These are phyloP conservation scores for Mixornis gularis DNA, from an alignment of 2,113 vertebrate species.

Conservation along the genomic window DNA sequence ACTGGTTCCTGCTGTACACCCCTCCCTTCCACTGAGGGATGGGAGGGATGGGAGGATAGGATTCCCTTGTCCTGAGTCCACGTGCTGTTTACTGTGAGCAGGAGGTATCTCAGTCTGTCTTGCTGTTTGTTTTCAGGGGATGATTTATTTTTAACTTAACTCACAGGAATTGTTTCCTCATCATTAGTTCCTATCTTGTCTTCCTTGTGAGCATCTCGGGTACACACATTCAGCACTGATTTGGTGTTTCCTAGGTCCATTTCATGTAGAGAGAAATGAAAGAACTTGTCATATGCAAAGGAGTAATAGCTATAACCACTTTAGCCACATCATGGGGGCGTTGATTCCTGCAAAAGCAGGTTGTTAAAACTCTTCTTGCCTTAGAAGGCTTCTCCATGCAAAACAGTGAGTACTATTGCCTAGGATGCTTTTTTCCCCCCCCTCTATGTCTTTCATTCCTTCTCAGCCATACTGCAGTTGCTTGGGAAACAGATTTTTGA, in stretches of 20 bases:
- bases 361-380: neutral
- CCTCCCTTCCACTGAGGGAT: neutral
- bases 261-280: neutral
- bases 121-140: neutral
- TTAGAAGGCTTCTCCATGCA: neutral
- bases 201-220: neutral
- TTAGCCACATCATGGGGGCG: neutral
- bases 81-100: neutral
- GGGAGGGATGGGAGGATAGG: neutral
- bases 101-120: neutral
- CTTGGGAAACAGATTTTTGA: slow-evolving; percentile 7
- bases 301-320: neutral
- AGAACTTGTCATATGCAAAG: neutral
- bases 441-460: neutral
- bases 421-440: neutral
- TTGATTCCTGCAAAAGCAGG: neutral
- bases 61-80: neutral
- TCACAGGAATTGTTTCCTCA: neutral
- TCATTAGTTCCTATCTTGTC: neutral
- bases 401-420: neutral
- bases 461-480: neutral
- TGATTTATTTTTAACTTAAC: neutral
- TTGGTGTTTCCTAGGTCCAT: neutral
- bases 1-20: neutral
- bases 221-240: neutral